Conservation (phyloP, 1,140 invertebrate genomes). For the Lucilia sericata region DNA sequence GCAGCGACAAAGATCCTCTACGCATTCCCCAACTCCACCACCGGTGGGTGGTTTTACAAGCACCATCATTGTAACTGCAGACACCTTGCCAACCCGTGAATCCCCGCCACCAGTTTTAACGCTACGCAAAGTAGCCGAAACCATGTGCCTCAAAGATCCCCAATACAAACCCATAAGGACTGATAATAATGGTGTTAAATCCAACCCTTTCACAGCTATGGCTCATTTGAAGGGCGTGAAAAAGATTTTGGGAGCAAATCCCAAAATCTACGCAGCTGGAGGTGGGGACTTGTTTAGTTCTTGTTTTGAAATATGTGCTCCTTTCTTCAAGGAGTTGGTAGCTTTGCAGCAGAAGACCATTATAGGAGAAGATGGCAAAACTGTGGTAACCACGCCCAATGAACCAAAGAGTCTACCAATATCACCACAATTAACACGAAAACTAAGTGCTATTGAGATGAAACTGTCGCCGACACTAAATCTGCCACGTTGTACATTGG, state of each 20-base stretch:
- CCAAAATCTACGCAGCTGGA: constrained; percentile 67
- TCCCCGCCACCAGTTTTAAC: constrained; percentile 61
- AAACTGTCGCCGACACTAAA: constrained; percentile 54
- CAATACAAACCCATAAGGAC: constrained; percentile 78
- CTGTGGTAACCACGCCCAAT: constrained; percentile 47
- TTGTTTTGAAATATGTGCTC: constrained; percentile 79
- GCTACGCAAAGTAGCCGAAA: constrained; percentile 76
- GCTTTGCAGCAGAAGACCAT: constrained; percentile 52
- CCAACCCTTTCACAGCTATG: constrained; percentile 79
- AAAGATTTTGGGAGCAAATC: constrained; percentile 78
- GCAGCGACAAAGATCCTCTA: constrained; percentile 62
- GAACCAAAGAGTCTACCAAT: constrained; percentile 70
- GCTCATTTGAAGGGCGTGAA: constrained; percentile 78
- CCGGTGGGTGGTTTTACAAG: not conserved
- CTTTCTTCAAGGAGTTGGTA: constrained; percentile 68
- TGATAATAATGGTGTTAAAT: constrained; percentile 65
- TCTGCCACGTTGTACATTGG: not conserved
- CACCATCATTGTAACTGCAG: constrained; percentile 45
- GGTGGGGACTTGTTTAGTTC: constrained; percentile 77
- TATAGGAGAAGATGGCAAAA: not conserved
- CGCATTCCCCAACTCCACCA: constrained; percentile 62
- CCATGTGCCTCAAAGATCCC: constrained; percentile 83
- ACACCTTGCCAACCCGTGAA: constrained; percentile 48
- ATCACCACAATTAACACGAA: constrained; percentile 68
- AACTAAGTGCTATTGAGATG: constrained; percentile 59